Base-by-base conservation (phyloP, 2,113 vertebrate species). In the Beaufortia kweichowensis region DNA sequence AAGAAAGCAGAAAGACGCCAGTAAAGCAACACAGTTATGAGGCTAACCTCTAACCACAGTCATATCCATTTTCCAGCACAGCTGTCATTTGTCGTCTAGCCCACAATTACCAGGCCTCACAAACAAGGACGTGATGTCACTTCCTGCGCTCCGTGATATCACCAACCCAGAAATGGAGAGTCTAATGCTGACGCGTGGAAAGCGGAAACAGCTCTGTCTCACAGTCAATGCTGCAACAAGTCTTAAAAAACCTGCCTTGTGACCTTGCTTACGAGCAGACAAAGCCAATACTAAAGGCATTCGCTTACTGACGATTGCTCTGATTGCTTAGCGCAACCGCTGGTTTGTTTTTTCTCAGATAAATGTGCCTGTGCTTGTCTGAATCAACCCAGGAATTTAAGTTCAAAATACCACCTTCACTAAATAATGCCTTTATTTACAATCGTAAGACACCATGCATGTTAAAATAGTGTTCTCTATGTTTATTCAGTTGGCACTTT, bases 111-210 rank as follows among this genome's bases (percentile, higher is more conserved):
- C 70, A 78, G 59, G 33, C 46, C 61, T 79, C 57, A 86, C 74
- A 87, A 90, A 91, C 90, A 88, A 90, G 91, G 90, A 93, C 88
- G 86, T 93, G 91, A 91, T 86, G 83, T 89, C 86, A 90, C 86
- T 88, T 92, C 91, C 90, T 78, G 81, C 88, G 89, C 90, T 91
- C 91, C 90, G 79, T 91, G 90, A 91, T 87, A 88, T 90, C 88
- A 90, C 71, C 82, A 68, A 56, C 64, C 75, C 48, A 74, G 70
- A 84, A 75, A 67, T 55, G 76, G 68, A 84, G 80, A 83, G 76
- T 86, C 71, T 53, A 64, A 19, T 66, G 81, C 79, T 84, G 86
- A 88, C 83, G 84, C 77, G 82, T 88, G 90, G 91, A 92, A 92
- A 93, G 88, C 89, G 90, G 91, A 93, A 91, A 78, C 63, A 65